Conservation (phyloP, 1,140 invertebrate species). For the Vanessa atalanta region DNA sequence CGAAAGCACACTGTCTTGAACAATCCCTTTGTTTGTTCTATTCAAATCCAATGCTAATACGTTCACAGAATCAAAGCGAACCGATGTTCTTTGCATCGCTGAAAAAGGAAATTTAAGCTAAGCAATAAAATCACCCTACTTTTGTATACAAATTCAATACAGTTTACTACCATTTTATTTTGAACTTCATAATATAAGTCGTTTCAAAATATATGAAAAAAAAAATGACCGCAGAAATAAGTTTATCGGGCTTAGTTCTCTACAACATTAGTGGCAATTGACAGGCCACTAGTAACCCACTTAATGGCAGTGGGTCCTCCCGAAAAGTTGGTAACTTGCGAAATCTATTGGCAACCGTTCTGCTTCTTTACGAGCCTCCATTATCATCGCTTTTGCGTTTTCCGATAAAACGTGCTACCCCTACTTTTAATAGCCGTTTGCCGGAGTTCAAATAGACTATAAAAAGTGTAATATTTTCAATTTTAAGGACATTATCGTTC, state of each 20-base stretch:
- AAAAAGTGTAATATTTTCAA: constrained; percentile 67
- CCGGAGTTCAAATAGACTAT: constrained; percentile 65
- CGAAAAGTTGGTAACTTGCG: constrained; percentile 76
- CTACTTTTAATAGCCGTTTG: constrained; percentile 68
- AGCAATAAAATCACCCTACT: constrained; percentile 44
- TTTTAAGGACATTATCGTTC: constrained; percentile 39
- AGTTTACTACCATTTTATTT: constrained; percentile 11
- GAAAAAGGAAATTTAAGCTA: constrained; percentile 61
- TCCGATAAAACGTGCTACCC: constrained; percentile 72
- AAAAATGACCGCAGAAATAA: constrained; percentile 29
- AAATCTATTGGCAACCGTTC: constrained; percentile 69
- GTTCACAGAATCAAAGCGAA: constrained; percentile 75
- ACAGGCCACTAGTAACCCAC: constrained; percentile 56
- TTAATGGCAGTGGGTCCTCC: constrained; percentile 65
- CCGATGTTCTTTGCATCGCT: constrained; percentile 66
- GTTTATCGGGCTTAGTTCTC: constrained; percentile 31
- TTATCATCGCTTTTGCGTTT: constrained; percentile 75
- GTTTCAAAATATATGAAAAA: constrained; percentile 7
- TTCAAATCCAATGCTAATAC: constrained; percentile 80
- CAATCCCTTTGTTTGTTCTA: constrained; percentile 80
- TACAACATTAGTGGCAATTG: constrained; percentile 43
- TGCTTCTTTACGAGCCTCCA: constrained; percentile 74
- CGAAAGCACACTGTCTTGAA: constrained; percentile 76
- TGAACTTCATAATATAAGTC: background rate
- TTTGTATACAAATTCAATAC: constrained; percentile 18